phyloP scores from a whole-genome alignment of 2,797 vertebrate genomes.

The Kryptolebias ocellatus region DNA sequence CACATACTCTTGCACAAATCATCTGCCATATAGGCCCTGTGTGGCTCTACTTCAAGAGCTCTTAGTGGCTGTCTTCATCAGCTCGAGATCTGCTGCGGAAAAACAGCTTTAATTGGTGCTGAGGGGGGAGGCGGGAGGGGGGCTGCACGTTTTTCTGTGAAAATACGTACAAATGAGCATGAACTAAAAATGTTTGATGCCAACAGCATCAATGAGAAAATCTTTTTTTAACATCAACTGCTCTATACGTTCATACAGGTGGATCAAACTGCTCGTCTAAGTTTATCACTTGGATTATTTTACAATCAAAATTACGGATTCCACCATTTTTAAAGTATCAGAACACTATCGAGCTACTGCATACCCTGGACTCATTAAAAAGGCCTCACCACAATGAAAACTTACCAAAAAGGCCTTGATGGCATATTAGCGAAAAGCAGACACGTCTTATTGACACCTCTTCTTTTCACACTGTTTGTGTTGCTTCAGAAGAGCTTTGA shows the following conservation, averaged over 20 bases:
- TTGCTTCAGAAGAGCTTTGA: slow-evolving; percentile 63
- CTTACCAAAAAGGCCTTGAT: slow-evolving; percentile 65
- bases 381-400: slow-evolving; percentile 63
- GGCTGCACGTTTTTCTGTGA: slow-evolving; percentile 40
- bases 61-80: slow-evolving; percentile 75
- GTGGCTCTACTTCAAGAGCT: slow-evolving; percentile 77
- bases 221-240: background rate
- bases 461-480: slow-evolving; percentile 40
- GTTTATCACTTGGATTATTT: no score
- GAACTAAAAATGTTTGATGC: slow-evolving; percentile 25
- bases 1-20: slow-evolving; percentile 67
- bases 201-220: slow-evolving; percentile 5
- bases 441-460: background rate
- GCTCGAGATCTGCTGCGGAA: slow-evolving; percentile 70
- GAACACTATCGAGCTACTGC: slow-evolving; percentile 14
- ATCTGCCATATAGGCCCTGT: slow-evolving; percentile 77
- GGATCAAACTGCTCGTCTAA: no score
- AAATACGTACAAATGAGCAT: slow-evolving; percentile 46
- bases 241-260: background rate
- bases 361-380: slow-evolving; percentile 23
- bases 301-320: background rate
- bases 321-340: slow-evolving; percentile 27
- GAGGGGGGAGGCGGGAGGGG: slow-evolving; percentile 58
- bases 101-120: slow-evolving; percentile 83
- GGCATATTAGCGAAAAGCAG: background rate